Evolutionary conservation across 1,140 invertebrate species (phyloP).

Genomic region (Drosophila setifemur): DNA sequence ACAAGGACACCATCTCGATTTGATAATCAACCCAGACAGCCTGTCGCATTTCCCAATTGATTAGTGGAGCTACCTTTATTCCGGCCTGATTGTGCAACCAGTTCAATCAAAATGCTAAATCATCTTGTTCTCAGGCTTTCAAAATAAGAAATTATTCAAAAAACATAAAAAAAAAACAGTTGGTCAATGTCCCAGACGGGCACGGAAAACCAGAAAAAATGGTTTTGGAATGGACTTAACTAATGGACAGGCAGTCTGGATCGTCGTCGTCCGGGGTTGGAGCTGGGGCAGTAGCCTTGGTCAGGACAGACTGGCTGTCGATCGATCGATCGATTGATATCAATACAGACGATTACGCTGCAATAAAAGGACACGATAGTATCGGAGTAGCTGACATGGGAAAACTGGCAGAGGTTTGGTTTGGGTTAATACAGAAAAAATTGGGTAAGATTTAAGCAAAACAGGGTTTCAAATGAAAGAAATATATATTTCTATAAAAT

Average conservation of each 20-base stretch:
- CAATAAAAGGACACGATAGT: slow-evolving; percentile 27
- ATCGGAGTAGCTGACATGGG: slow-evolving; percentile 1
- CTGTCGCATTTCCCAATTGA: slow-evolving; percentile 40
- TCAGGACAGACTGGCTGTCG: slow-evolving; percentile 24
- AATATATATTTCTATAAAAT: too few species aligned
- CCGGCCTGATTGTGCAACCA: neutral
- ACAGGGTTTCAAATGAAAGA: too few species aligned
- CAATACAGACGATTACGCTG: slow-evolving; percentile 39
- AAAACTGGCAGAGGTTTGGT: neutral
- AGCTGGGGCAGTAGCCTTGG: slow-evolving; percentile 21
- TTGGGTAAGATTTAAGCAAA: too few species aligned
- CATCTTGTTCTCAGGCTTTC: slow-evolving; percentile 33
- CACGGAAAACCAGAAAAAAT: slow-evolving; percentile 24
- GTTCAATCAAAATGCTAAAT: slow-evolving; percentile 29
- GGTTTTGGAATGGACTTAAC: slow-evolving; percentile 21
- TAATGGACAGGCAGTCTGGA: slow-evolving; percentile 35
- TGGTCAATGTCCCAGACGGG: slow-evolving; percentile 40
- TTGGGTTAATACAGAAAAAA: too few species aligned
- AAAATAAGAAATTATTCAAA: too few species aligned
- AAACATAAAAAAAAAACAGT: slow-evolving; percentile 13
- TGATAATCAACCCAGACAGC: slow-evolving; percentile 30
- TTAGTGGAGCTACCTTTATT: slow-evolving; percentile 27
- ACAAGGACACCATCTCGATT: neutral
- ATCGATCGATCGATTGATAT: slow-evolving; percentile 36
- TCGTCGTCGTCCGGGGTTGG: neutral